A percentile compares a stretch with the other conserved stretches of the same genome.
These are phyloP conservation scores for Pseudomugil tenellus DNA, from an alignment of 2,797 vertebrate genomes.

Conservation along the genomic window DNA sequence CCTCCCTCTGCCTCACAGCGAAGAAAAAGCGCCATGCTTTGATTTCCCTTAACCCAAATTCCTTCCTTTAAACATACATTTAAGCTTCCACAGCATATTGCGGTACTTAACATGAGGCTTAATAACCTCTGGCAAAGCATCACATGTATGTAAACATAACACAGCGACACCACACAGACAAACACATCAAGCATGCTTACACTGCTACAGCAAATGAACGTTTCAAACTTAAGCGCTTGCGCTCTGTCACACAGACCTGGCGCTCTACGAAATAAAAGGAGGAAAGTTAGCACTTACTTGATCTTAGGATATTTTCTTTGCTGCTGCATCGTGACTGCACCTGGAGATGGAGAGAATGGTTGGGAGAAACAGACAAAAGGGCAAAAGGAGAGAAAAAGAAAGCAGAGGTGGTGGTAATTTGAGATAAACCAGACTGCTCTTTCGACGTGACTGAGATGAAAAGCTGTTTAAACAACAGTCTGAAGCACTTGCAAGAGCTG, in stretches of 20 bases:
- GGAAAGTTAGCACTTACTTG: conserved; percentile 87
- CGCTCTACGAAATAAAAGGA: conserved; percentile 1
- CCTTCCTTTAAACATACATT: conserved; percentile 68
- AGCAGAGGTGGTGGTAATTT: conserved; percentile 67
- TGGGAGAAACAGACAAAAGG: conserved; percentile 53
- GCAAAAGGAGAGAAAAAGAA: conserved; percentile 44
- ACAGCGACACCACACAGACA: conserved; percentile 26
- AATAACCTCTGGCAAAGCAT: conserved; percentile 72
- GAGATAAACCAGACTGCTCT: conserved; percentile 60
- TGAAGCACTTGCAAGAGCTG: conserved; percentile 60
- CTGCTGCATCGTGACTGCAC: conserved; percentile 99
- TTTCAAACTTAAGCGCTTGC: conserved; percentile 34
- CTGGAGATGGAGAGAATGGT: conserved; percentile 83
- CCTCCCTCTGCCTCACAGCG: conserved; percentile 57
- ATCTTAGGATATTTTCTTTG: conserved; percentile 99
- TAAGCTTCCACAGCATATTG: conserved; percentile 67
- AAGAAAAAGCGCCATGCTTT: conserved; percentile 68
- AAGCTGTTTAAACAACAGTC: conserved; percentile 66
- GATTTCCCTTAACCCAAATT: conserved; percentile 80
- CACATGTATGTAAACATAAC: conserved; percentile 36
- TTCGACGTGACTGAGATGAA: conserved; percentile 68
- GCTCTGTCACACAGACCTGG: conserved; percentile 19
- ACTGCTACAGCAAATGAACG: conserved; percentile 30
- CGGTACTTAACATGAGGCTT: conserved; percentile 70
- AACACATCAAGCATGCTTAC: conserved; percentile 21